phyloP scores from a whole-genome alignment of 2,113 vertebrate species.

The Sylvia atricapilla region DNA sequence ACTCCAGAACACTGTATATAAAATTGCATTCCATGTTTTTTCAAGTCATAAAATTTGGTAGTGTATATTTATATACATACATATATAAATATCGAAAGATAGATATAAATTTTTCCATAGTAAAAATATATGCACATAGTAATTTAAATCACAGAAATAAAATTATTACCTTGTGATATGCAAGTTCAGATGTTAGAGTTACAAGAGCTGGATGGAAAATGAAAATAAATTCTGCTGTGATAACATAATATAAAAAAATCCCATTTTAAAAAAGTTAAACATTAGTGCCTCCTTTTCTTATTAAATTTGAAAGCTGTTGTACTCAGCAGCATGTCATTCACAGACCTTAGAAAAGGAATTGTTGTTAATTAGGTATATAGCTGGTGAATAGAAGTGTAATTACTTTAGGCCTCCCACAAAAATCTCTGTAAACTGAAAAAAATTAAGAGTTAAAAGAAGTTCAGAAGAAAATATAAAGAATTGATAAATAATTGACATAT shows the following conservation, averaged over 20 bases:
- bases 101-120: background rate
- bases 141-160: background rate
- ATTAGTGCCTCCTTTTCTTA: background rate
- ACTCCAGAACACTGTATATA: background rate
- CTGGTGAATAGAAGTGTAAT: background rate
- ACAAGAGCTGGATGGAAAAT: background rate
- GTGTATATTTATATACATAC: background rate
- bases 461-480: slow-evolving; percentile 2
- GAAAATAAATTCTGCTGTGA: background rate
- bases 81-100: background rate
- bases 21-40: background rate
- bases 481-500: slow-evolving; percentile 17
- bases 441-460: background rate
- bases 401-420: background rate
- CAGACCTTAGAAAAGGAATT: background rate
- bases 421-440: background rate
- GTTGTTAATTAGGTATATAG: background rate
- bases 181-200: background rate
- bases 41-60: background rate
- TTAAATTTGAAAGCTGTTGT: background rate
- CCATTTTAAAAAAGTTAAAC: background rate
- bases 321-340: background rate
- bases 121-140: background rate
- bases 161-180: background rate
- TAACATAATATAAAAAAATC: background rate